These are phyloP conservation scores for Sprattus sprattus DNA, from an alignment of 2,113 vertebrate species.

Conservation along the genomic window DNA sequence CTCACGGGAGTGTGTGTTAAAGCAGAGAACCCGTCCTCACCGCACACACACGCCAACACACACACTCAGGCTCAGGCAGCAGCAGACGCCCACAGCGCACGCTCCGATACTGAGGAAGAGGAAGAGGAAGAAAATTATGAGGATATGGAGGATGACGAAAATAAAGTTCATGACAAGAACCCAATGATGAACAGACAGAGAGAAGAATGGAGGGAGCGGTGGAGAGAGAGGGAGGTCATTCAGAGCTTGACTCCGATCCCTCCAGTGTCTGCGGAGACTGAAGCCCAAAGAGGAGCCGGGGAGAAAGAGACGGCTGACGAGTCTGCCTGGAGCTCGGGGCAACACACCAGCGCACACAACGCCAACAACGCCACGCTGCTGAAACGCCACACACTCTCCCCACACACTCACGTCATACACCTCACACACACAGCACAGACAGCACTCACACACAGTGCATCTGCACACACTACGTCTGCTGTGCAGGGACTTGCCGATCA, in stretches of 20 bases:
- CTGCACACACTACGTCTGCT: slow-evolving; percentile 62
- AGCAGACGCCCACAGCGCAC: slow-evolving; percentile 54
- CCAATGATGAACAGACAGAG: background rate
- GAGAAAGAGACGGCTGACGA: slow-evolving; percentile 71
- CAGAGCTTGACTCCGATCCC: slow-evolving; percentile 68
- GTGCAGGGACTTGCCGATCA: background rate
- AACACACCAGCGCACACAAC: background rate
- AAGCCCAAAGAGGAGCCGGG: slow-evolving; percentile 76
- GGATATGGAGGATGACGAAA: background rate
- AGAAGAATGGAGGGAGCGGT: slow-evolving; percentile 3
- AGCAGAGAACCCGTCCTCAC: background rate
- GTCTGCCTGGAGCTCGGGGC: background rate
- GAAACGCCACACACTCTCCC: background rate
- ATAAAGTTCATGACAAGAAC: background rate
- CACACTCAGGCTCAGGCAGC: background rate
- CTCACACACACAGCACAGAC: background rate
- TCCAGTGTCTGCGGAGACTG: slow-evolving; percentile 75
- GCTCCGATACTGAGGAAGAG: background rate
- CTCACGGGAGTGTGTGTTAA: slow-evolving; percentile 71
- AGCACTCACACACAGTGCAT: background rate
- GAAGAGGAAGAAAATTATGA: slow-evolving; percentile 61
- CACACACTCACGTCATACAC: background rate
- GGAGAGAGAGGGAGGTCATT: background rate
- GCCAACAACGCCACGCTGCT: background rate
- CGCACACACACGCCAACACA: slow-evolving; percentile 59